phyloP scores from a whole-genome alignment of 1,140 invertebrate species.

The Cardiocondyla obscurior region DNA sequence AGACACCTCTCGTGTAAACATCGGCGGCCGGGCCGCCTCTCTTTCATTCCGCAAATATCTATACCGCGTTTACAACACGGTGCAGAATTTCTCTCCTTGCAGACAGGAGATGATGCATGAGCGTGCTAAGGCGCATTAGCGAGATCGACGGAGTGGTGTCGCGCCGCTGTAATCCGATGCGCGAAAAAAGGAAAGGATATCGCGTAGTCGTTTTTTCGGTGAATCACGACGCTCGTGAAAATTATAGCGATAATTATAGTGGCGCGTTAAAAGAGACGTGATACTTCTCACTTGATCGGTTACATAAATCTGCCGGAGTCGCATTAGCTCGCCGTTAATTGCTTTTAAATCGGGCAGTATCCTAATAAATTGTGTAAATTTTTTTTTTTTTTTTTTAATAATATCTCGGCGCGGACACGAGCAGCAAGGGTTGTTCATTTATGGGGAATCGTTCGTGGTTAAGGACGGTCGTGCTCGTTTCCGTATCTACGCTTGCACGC shows the following conservation, averaged over 20 bases:
- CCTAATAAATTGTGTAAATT: slow-evolving; percentile 64
- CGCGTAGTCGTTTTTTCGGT: background rate
- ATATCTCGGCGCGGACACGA: slow-evolving; percentile 26
- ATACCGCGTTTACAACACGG: slow-evolving; percentile 11
- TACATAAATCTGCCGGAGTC: slow-evolving; percentile 60
- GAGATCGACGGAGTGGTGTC: slow-evolving; percentile 46
- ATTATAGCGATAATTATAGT: slow-evolving; percentile 33
- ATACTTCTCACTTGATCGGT: slow-evolving; percentile 40
- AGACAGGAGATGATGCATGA: slow-evolving; percentile 54
- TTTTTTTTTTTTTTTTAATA: slow-evolving; percentile 64
- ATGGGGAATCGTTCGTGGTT: slow-evolving; percentile 57
- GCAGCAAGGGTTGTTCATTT: slow-evolving; percentile 63
- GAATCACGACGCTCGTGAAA: slow-evolving; percentile 27
- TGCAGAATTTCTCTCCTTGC: slow-evolving; percentile 47
- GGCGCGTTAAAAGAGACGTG: slow-evolving; percentile 12
- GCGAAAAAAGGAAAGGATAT: background rate
- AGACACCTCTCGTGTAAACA: slow-evolving; percentile 38
- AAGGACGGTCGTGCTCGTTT: slow-evolving; percentile 22
- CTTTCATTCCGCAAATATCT: slow-evolving; percentile 12
- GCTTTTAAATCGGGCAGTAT: slow-evolving; percentile 65
- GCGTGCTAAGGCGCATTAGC: slow-evolving; percentile 42
- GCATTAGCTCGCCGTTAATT: slow-evolving; percentile 67
- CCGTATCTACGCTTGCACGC: slow-evolving; percentile 10
- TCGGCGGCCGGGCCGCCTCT: background rate
- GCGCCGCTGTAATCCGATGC: slow-evolving; percentile 35